Evolutionary conservation across 2,888 invertebrate species (phyloP).

Genomic region (Agelastica alni): DNA sequence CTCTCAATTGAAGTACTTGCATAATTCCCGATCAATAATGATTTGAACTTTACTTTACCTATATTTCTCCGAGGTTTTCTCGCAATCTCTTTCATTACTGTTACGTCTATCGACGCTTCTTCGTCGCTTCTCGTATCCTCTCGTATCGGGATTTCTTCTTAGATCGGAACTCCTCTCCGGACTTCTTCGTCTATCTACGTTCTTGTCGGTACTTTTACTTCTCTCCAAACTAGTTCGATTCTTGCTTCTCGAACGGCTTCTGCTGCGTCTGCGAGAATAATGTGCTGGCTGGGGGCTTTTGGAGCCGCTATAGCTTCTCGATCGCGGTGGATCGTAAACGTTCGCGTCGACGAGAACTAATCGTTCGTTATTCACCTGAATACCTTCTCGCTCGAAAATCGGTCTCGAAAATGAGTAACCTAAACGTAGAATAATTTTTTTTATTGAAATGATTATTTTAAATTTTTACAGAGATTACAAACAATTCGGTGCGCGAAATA

Average conservation of each 20-base stretch:
- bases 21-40: no score
- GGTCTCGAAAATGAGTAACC: no score
- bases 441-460: neutral
- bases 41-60: neutral
- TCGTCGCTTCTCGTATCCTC: conserved; percentile 4
- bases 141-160: no score
- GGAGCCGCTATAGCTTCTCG: neutral
- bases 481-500: no score
- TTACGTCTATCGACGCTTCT: conserved; percentile 10
- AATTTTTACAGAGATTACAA: neutral
- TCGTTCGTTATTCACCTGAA: conserved; percentile 12
- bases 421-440: no score
- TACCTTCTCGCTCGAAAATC: conserved; percentile 9
- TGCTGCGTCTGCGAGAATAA: conserved; percentile 19
- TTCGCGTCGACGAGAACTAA: neutral
- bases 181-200: conserved; percentile 5
- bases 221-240: conserved; percentile 4
- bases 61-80: neutral
- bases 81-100: conserved; percentile 14
- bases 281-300: conserved; percentile 1
- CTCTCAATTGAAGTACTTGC: no score
- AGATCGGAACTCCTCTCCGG: neutral
- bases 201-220: conserved; percentile 1
- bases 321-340: neutral
- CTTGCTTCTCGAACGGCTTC: conserved; percentile 11